A percentile compares a stretch with the other conserved stretches of the same genome.
Evolutionary conservation across 2,888 invertebrate genomes (phyloP).

Genomic region (Nudaria mundana): DNA sequence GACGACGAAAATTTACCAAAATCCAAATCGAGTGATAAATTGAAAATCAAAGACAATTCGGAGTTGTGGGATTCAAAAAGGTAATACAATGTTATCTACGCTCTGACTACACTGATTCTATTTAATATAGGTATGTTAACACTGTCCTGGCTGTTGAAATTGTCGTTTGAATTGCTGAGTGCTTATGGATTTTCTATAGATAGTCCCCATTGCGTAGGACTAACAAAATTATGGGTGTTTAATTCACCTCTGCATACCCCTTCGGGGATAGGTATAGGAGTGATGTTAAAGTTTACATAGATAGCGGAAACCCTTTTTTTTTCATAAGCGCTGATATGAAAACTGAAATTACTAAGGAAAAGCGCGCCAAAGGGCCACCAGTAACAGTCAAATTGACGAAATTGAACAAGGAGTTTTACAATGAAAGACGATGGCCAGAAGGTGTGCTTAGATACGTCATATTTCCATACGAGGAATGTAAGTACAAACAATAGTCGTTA

Average conservation of each 20-base stretch:
- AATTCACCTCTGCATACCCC: no score
- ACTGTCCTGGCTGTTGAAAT: no score
- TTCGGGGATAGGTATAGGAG: no score
- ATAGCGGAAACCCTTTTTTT: slow-evolving; percentile 1
- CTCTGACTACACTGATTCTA: no score
- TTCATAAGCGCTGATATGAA: not conserved
- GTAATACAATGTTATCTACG: no score
- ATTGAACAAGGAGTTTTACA: slow-evolving; percentile 59
- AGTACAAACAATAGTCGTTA: slow-evolving; percentile 26
- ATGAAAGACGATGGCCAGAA: slow-evolving; percentile 57
- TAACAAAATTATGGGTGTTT: no score
- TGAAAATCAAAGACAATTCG: slow-evolving; percentile 1
- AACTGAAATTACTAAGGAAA: not conserved
- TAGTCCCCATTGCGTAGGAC: no score
- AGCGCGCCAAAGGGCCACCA: slow-evolving; percentile 16
- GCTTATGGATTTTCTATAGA: no score
- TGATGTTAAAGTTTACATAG: no score
- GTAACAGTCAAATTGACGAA: slow-evolving; percentile 43
- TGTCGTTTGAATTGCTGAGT: no score
- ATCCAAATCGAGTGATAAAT: not conserved
- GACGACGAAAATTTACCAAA: not conserved
- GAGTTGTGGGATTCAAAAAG: slow-evolving; percentile 4
- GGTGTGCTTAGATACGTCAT: slow-evolving; percentile 50
- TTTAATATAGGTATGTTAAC: no score
- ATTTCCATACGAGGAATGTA: slow-evolving; percentile 40